Conservation (phyloP, 2,797 vertebrate genomes). For the Anabacerthia variegaticeps region DNA sequence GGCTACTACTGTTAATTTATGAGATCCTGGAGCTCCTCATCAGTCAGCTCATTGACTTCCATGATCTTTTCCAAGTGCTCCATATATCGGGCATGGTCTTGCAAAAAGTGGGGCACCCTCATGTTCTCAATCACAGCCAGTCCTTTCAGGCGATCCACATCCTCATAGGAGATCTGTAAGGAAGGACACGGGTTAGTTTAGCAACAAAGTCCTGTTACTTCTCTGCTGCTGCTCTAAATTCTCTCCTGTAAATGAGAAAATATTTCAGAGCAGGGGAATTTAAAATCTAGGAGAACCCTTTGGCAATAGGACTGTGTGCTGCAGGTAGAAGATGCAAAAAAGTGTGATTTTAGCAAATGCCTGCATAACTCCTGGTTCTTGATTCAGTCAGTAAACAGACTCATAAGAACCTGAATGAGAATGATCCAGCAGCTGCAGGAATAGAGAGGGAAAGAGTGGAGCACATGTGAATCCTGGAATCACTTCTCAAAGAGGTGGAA, state of each 20-base stretch:
- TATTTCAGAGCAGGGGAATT: neutral
- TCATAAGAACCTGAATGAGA: neutral
- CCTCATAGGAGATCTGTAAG: constrained; percentile 89
- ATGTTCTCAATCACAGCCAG: constrained; percentile 84
- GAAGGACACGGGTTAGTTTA: neutral
- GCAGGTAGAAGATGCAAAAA: neutral
- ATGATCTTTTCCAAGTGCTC: constrained; percentile 92
- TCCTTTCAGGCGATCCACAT: constrained; percentile 86
- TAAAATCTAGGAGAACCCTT: neutral
- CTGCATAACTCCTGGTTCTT: neutral
- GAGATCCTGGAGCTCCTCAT: constrained; percentile 84
- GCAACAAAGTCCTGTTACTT: neutral
- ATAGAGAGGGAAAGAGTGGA: neutral
- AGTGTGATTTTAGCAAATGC: neutral
- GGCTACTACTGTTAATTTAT: constrained; percentile 50
- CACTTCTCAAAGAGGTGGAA: neutral
- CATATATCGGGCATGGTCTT: constrained; percentile 83
- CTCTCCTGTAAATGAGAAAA: neutral
- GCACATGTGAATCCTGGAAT: neutral
- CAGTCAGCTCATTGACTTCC: constrained; percentile 88
- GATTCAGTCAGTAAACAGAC: neutral
- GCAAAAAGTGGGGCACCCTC: constrained; percentile 91
- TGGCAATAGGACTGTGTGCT: neutral
- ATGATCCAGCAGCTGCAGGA: neutral
- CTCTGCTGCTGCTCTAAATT: neutral